Percentiles rank a stretch among this genome's conserved stretches.
phyloP scores from a whole-genome alignment of 2,113 vertebrate species.

The Uropsilus gracilis region DNA sequence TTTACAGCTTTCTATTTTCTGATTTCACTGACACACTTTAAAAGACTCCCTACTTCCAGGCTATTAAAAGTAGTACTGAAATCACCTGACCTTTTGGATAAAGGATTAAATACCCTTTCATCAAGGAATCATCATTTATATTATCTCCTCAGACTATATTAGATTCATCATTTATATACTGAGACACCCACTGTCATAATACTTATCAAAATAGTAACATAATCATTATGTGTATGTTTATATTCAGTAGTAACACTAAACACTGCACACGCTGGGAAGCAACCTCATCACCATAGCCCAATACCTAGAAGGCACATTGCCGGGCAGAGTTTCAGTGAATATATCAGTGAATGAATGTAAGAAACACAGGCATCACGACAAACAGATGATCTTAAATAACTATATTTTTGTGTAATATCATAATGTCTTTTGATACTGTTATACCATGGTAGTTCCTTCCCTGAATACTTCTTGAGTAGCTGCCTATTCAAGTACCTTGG shows the following conservation, averaged over 20 bases:
- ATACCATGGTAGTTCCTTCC: background rate
- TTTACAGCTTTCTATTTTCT: background rate
- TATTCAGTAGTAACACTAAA: background rate
- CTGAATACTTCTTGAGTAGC: background rate
- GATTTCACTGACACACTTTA: slow-evolving; percentile 11
- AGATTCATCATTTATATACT: background rate
- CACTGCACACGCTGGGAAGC: accelerated
- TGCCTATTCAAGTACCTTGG: background rate
- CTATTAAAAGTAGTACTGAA: slow-evolving; percentile 25
- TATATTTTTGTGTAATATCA: background rate
- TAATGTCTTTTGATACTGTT: background rate
- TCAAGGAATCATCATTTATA: background rate
- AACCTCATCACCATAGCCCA: background rate
- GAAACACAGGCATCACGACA: background rate
- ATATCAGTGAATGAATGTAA: background rate
- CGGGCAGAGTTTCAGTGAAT: background rate
- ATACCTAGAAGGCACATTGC: too few species aligned
- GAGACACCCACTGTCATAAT: background rate
- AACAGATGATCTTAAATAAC: background rate
- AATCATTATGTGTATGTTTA: background rate
- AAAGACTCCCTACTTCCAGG: background rate
- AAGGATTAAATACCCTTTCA: slow-evolving; percentile 53
- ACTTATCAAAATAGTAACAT: background rate
- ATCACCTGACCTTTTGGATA: slow-evolving; percentile 31
- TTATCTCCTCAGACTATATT: background rate